Conservation (phyloP, 2,113 vertebrate genomes). For the Colinus virginianus region DNA sequence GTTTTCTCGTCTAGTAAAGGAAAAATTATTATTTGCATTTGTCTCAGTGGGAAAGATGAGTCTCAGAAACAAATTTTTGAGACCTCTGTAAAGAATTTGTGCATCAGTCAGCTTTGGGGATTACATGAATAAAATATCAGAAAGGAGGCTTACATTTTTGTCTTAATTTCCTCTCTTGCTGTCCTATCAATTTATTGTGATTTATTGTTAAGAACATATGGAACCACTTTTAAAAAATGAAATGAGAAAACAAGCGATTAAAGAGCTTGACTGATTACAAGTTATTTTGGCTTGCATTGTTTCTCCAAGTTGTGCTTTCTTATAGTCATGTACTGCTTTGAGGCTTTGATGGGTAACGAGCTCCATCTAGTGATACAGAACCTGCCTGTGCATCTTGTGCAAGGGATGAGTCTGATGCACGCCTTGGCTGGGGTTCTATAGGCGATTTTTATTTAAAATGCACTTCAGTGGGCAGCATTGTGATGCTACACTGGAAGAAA, state of each 20-base stretch:
- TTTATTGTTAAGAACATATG: background rate
- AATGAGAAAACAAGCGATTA: background rate
- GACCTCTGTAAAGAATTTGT: no score
- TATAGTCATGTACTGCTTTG: fast-evolving
- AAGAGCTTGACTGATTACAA: background rate
- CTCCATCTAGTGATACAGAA: slow-evolving; percentile 56
- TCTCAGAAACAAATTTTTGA: background rate
- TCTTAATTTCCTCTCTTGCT: background rate
- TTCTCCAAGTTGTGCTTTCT: background rate
- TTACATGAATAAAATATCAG: background rate
- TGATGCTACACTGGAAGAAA: background rate
- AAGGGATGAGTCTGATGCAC: fast-evolving
- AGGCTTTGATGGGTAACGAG: background rate
- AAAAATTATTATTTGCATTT: background rate
- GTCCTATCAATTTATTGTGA: background rate
- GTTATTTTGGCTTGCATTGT: background rate
- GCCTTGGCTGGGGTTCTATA: background rate
- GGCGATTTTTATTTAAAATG: background rate
- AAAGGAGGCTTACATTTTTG: background rate
- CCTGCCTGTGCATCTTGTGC: fast-evolving
- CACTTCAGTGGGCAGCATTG: background rate
- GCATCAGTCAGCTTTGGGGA: background rate
- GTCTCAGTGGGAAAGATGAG: background rate
- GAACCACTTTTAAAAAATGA: background rate
- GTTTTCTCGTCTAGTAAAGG: background rate